Percentiles rank a stretch among this genome's conserved stretches.
Evolutionary conservation across 2,888 invertebrate species (phyloP).

Genomic region (Campaea margaritaria): DNA sequence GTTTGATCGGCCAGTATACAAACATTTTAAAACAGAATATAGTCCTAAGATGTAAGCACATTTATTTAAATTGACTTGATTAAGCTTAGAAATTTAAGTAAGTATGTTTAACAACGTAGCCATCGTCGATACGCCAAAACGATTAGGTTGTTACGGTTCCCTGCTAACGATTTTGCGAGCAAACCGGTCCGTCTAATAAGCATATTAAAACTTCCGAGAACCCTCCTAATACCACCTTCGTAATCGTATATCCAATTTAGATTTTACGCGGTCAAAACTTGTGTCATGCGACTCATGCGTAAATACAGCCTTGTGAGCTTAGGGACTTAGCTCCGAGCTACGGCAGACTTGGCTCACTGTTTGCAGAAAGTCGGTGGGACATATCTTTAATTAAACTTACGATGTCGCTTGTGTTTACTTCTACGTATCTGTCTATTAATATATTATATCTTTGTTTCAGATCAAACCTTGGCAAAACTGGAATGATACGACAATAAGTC

Average conservation of each 20-base stretch:
- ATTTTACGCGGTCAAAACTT: conserved; percentile 40
- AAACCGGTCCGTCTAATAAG: conserved; percentile 23
- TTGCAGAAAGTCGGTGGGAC: conserved; percentile 35
- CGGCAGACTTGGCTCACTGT: conserved; percentile 37
- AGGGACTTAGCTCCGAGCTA: conserved; percentile 32
- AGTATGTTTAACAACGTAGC: background rate
- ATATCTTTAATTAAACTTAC: conserved; percentile 40
- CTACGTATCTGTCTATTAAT: conserved; percentile 24
- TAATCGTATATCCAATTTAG: conserved; percentile 36
- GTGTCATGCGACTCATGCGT: conserved; percentile 29
- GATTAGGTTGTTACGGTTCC: conserved; percentile 7
- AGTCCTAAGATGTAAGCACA: background rate
- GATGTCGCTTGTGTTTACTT: conserved; percentile 27
- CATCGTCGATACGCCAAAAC: conserved; percentile 3
- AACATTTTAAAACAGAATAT: too few relatives aligned
- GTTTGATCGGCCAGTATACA: background rate
- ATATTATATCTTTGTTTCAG: conserved; percentile 65
- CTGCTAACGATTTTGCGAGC: conserved; percentile 8
- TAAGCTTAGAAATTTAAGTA: background rate
- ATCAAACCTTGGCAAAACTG: conserved; percentile 42
- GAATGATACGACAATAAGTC: conserved; percentile 57
- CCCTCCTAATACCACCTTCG: conserved; percentile 25
- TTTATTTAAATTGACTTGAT: too few relatives aligned
- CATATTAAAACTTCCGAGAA: conserved; percentile 26
- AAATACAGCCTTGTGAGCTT: conserved; percentile 38